Evolutionary conservation across 2,797 vertebrate genomes (phyloP).

Genomic region (Jordanella pulchra): DNA sequence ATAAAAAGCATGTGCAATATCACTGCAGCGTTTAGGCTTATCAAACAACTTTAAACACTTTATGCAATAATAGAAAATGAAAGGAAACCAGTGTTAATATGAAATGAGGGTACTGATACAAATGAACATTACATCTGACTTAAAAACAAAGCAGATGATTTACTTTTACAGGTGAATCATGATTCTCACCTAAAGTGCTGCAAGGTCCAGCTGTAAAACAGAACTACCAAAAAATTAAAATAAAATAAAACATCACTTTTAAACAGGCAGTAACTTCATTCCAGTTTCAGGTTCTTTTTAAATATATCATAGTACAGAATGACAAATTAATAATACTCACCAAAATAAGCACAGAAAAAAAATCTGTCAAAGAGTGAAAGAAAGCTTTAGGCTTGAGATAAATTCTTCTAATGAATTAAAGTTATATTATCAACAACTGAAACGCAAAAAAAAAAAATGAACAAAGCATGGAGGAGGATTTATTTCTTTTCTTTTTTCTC

Average conservation of each 20-base stretch:
- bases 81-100: conserved; percentile 52
- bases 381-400: conserved; percentile 51
- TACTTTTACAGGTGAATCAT: conserved; percentile 54
- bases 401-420: conserved; percentile 54
- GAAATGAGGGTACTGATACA: conserved; percentile 33
- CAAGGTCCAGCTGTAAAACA: conserved; percentile 66
- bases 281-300: conserved; percentile 47
- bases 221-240: conserved; percentile 62
- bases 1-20: conserved; percentile 81
- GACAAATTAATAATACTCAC: conserved; percentile 28
- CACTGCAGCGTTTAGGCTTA: conserved; percentile 65
- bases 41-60: conserved; percentile 61
- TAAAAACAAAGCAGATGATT: conserved; percentile 39
- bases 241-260: conserved; percentile 53
- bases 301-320: conserved; percentile 44
- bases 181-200: conserved; percentile 71
- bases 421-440: conserved; percentile 47
- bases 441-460: conserved; percentile 38
- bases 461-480: conserved; percentile 53
- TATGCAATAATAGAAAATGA: conserved; percentile 68
- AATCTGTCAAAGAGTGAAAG: conserved; percentile 55
- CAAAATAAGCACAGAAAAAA: conserved; percentile 37
- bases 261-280: conserved; percentile 76
- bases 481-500: conserved; percentile 22
- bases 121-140: conserved; percentile 39